phyloP scores from a whole-genome alignment of 2,113 vertebrate species.

The Orycteropus afer region DNA sequence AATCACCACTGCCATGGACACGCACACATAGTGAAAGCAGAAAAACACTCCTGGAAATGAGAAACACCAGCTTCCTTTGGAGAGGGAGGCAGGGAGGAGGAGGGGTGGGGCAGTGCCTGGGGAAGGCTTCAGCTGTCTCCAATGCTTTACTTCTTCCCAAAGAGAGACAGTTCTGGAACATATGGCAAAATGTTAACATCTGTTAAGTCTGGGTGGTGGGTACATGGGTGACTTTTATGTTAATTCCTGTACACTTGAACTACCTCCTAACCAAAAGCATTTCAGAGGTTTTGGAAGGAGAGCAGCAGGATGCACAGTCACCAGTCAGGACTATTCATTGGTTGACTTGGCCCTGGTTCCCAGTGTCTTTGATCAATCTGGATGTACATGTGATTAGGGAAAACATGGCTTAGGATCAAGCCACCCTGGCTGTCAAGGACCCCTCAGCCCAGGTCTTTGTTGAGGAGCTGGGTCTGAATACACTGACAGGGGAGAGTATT shows the following conservation, averaged over 20 bases:
- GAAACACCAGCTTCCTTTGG: rapidly evolving
- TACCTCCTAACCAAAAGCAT: no score
- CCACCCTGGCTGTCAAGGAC: rapidly evolving
- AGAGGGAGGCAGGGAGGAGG: no score
- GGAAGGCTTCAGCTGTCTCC: background rate
- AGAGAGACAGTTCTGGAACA: background rate
- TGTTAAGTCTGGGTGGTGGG: background rate
- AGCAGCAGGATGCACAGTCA: rapidly evolving
- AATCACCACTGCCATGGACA: background rate
- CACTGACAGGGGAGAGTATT: rapidly evolving
- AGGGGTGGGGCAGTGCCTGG: rapidly evolving
- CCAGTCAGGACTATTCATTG: rapidly evolving
- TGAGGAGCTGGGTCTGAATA: no score
- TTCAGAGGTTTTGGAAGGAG: background rate
- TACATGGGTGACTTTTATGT: background rate
- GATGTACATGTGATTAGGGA: rapidly evolving
- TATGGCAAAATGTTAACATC: background rate
- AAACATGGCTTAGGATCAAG: background rate
- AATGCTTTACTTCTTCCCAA: rapidly evolving
- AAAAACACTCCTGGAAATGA: rapidly evolving
- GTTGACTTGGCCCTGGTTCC: no score
- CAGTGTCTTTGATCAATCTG: rapidly evolving
- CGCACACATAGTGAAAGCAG: rapidly evolving
- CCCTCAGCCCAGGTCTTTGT: background rate
- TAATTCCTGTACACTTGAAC: background rate